Evolutionary conservation across 2,797 vertebrate species (phyloP), one percentile per base, ranked within the genome.

Genomic region (Myoxocephalus aenaeus): DNA sequence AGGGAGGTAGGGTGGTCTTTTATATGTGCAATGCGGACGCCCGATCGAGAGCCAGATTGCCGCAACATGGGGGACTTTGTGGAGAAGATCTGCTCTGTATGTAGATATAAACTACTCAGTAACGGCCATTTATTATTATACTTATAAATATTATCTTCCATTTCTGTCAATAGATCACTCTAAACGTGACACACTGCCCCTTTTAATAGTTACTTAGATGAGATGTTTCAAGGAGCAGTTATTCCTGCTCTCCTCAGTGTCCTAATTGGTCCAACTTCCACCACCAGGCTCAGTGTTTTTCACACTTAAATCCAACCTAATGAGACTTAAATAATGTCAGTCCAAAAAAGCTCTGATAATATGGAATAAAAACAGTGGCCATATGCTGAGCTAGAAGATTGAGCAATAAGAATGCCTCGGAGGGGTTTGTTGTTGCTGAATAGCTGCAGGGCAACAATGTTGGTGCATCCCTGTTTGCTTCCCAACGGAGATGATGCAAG

Each of bases 401-500:
- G 70, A 87, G 80, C 69, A 85, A 36, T 65, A 29, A 36, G 42
- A 64, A 62, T 48, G 70, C 77, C 79, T 85, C 65, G n/a, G 50
- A 73, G 79, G 82, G 74, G 56, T 71, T 54, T 80, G 71, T 78
- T 77, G 42, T 34, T 77, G 70, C 77, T 82, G 65, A 73, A 67
- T 56, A 72, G 81, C 90, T 74, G 71, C 87, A 87, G 84, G 88
- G 81, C 53, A 25, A 86, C 77, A 57, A 38, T 80, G 72, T 67
- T 80, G 65, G 69, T 44, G 69, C 63, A 75, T 90, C 75, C 82
- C 40, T 65, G 44, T 73, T 70, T 65, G 42, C 38, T 56, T 90
- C 84, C 79, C 86, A 61, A 50, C 0, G 25, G 89, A 87, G 44
- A 59, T 62, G 68, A 36, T 54, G 25, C 34, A 81, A 77, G 75